phyloP scores from a whole-genome alignment of 2,888 invertebrate species.

The Ptilodon capucinus region DNA sequence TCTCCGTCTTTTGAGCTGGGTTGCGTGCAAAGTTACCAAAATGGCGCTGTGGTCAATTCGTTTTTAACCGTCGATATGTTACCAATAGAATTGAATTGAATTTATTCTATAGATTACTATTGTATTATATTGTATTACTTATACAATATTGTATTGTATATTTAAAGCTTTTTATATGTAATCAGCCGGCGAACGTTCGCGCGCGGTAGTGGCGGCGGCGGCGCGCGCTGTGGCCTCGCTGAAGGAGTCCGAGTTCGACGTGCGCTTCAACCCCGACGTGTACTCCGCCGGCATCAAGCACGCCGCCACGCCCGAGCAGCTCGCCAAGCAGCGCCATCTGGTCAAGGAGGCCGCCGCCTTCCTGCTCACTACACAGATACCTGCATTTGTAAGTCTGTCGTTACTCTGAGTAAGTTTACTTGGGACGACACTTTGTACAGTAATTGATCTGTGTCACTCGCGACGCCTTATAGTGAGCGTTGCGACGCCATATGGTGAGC shows the following conservation, averaged over 20 bases:
- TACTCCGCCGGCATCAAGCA: conserved; percentile 97
- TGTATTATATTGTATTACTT: no score
- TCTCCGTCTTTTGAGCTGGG: no score
- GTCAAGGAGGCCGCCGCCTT: conserved; percentile 98
- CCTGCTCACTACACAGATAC: conserved; percentile 95
- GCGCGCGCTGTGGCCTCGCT: conserved; percentile 96
- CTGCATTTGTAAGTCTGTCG: conserved; percentile 89
- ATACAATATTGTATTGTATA: neutral
- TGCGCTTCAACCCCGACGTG: conserved; percentile 99
- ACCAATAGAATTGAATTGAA: no score
- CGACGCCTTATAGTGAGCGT: no score
- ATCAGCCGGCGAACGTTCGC: conserved; percentile 89
- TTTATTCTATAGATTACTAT: no score
- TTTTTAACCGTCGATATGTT: no score
- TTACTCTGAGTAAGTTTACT: no score
- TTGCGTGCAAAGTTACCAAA: no score
- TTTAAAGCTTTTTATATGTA: neutral
- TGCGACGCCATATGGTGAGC: no score
- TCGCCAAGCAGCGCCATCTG: conserved; percentile 93
- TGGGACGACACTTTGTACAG: no score
- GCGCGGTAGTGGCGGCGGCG: conserved; percentile 94
- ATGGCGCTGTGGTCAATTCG: no score
- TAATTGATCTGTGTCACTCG: no score
- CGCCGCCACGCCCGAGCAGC: conserved; percentile 84
- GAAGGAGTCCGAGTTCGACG: conserved; percentile 97